A percentile compares a stretch with the other conserved stretches of the same genome.
These are phyloP conservation scores for Allolobophora icterica DNA, from an alignment of 2,888 invertebrate genomes.

Conservation along the genomic window DNA sequence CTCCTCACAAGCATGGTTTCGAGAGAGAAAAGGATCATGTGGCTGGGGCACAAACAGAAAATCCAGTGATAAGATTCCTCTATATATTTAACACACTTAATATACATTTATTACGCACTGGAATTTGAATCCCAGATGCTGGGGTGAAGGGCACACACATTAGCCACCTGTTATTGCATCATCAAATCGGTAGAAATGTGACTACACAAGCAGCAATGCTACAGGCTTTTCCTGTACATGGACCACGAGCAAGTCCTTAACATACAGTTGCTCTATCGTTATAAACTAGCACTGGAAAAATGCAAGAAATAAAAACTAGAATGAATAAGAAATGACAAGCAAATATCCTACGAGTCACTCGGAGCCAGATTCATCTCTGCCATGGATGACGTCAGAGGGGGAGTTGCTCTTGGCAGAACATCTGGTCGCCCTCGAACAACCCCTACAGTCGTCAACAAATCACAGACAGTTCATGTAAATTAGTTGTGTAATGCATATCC, in stretches of 20 bases:
- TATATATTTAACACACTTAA: not conserved
- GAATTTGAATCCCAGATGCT: not conserved
- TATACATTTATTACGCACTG: not conserved
- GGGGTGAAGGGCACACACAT: not conserved
- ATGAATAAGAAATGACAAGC: not conserved
- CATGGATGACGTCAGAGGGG: conserved; percentile 74
- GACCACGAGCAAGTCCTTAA: not conserved
- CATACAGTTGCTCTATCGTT: not conserved
- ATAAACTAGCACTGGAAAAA: not conserved
- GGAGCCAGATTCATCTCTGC: conserved; percentile 35
- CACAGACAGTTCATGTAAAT: not conserved
- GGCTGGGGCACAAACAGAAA: not conserved
- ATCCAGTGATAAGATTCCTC: not conserved
- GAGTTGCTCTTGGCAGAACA: conserved; percentile 70
- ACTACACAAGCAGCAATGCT: no score
- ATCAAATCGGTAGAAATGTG: no score
- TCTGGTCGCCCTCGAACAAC: conserved; percentile 56
- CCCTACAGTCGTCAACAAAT: not conserved
- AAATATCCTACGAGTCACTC: not conserved
- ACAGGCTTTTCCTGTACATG: no score
- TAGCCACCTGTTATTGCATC: no score
- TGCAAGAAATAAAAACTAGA: not conserved
- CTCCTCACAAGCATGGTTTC: not conserved
- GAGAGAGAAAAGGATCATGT: not conserved
- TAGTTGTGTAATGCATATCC: not conserved